These are phyloP conservation scores for Coleophora deauratella DNA, from an alignment of 2,888 invertebrate species.

Conservation along the genomic window DNA sequence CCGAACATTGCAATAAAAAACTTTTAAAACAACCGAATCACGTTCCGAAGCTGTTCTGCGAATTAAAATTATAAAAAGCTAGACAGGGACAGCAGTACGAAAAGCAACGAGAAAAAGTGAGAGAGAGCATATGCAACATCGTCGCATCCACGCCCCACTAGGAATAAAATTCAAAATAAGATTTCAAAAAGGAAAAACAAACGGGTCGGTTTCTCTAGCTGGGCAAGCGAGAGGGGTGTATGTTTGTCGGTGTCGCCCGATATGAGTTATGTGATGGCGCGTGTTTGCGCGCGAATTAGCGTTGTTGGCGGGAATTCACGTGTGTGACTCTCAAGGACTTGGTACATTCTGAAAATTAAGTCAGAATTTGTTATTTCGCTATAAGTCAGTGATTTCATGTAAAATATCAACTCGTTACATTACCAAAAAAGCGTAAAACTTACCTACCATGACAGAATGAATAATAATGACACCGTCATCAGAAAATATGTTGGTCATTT, in stretches of 20 bases:
- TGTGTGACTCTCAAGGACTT: conserved; percentile 25
- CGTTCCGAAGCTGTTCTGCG: conserved; percentile 68
- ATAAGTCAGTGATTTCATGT: too few species aligned
- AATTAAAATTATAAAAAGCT: conserved; percentile 73
- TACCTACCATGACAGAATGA: too few species aligned
- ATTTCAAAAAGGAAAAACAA: conserved; percentile 72
- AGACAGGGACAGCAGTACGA: conserved; percentile 44
- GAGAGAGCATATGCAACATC: conserved; percentile 75
- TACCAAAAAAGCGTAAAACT: too few species aligned
- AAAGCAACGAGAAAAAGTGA: conserved; percentile 48
- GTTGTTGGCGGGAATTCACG: conserved; percentile 64
- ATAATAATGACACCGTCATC: too few species aligned
- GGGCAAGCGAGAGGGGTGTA: conserved; percentile 47
- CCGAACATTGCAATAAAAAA: conserved; percentile 61
- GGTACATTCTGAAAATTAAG: too few species aligned
- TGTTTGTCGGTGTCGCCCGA: conserved; percentile 46
- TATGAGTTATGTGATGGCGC: conserved; percentile 63
- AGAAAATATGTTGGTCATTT: too few species aligned
- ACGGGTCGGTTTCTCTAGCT: conserved; percentile 62
- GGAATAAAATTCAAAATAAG: conserved; percentile 73
- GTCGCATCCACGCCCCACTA: conserved; percentile 71
- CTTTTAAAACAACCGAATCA: conserved; percentile 64
- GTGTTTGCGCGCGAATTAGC: conserved; percentile 69
- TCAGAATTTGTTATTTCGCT: too few species aligned
- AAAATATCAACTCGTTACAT: too few species aligned